These are phyloP conservation scores for Hirtodrosophila alboralis DNA, from an alignment of 2,888 invertebrate species.

Conservation along the genomic window DNA sequence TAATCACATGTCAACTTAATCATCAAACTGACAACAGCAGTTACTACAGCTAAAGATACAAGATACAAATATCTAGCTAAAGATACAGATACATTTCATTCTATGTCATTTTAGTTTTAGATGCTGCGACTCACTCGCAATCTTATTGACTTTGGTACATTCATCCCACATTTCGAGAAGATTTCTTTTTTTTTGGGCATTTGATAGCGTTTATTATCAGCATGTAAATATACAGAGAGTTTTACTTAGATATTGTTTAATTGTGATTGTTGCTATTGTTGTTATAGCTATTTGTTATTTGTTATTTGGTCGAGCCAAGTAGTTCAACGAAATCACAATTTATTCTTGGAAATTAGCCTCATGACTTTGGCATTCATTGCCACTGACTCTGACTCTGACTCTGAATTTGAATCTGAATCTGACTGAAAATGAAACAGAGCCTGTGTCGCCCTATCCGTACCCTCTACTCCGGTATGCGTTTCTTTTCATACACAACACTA, in stretches of 20 bases:
- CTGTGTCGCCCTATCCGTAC: slow-evolving; percentile 14
- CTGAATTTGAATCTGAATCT: slow-evolving; percentile 13
- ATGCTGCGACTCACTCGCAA: slow-evolving; percentile 25
- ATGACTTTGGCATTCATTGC: slow-evolving; percentile 71
- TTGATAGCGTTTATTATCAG: slow-evolving; percentile 46
- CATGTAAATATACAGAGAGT: slow-evolving; percentile 38
- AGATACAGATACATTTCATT: slow-evolving; percentile 14
- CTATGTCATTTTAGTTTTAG: neutral
- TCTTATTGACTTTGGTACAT: slow-evolving; percentile 45
- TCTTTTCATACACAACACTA: slow-evolving; percentile 37
- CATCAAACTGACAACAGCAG: neutral
- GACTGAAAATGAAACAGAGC: slow-evolving; percentile 4
- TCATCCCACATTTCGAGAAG: slow-evolving; percentile 5
- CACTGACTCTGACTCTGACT: slow-evolving; percentile 21
- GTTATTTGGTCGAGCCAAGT: slow-evolving; percentile 43
- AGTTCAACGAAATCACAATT: slow-evolving; percentile 61
- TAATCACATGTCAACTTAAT: slow-evolving; percentile 11
- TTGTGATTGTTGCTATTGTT: slow-evolving; percentile 45
- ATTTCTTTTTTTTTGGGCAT: slow-evolving; percentile 23
- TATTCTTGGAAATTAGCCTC: slow-evolving; percentile 68
- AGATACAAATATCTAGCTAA: slow-evolving; percentile 3
- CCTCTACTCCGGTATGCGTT: neutral
- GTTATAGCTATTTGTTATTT: slow-evolving; percentile 47
- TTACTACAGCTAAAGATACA: slow-evolving; percentile 3
- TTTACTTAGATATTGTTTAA: slow-evolving; percentile 37